These are phyloP conservation scores for Linepithema humile DNA, from an alignment of 1,140 invertebrate genomes.

Conservation along the genomic window DNA sequence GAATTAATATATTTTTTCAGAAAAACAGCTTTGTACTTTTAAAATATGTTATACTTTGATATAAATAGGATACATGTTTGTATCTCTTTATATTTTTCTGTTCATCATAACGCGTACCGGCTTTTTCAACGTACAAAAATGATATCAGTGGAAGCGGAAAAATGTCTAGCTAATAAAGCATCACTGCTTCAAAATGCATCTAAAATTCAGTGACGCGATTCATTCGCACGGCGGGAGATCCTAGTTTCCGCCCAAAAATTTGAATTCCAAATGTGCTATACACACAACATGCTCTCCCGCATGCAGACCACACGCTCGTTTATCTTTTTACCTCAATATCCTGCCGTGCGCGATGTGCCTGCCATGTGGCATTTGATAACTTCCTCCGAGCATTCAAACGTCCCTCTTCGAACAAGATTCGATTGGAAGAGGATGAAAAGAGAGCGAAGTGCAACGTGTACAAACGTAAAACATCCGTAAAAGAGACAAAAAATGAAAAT, in stretches of 20 bases:
- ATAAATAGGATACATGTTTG: background rate
- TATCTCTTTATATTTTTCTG: background rate
- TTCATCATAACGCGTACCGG: background rate
- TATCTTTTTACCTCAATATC: conserved; percentile 22
- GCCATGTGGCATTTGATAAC: conserved; percentile 2
- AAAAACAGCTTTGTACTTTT: background rate
- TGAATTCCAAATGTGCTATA: background rate
- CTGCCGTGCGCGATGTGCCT: background rate
- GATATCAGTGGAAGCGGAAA: background rate
- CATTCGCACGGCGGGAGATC: background rate
- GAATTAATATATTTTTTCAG: background rate
- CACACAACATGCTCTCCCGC: background rate
- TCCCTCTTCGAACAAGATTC: background rate
- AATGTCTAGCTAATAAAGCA: background rate
- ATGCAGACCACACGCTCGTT: background rate
- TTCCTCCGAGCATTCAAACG: background rate
- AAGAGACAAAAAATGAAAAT: background rate
- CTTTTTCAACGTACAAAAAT: background rate
- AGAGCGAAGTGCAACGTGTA: background rate
- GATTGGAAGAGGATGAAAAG: background rate
- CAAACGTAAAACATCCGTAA: background rate
- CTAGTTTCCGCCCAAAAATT: background rate
- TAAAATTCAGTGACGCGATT: background rate
- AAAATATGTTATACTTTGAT: background rate
- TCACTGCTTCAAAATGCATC: background rate